Conservation (phyloP, 2,113 vertebrate species). For the Pseudopipra pipra region DNA sequence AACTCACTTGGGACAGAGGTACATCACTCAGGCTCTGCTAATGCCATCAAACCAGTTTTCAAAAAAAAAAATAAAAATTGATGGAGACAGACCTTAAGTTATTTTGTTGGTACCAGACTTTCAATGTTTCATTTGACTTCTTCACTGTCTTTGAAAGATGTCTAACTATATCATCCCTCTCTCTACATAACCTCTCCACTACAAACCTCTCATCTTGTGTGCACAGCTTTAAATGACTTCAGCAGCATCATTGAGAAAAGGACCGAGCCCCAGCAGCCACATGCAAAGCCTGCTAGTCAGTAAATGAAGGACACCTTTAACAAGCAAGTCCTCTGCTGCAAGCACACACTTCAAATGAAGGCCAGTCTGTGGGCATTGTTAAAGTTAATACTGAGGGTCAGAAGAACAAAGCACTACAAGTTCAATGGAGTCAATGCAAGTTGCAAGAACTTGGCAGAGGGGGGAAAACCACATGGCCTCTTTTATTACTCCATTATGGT, state of each 20-base stretch:
- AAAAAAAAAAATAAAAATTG: neutral
- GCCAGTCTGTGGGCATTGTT: neutral
- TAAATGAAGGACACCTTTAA: neutral
- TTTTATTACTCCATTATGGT: neutral
- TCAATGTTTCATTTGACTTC: neutral
- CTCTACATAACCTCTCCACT: neutral
- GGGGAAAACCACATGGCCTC: neutral
- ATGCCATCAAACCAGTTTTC: neutral
- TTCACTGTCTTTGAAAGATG: neutral
- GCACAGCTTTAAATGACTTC: neutral
- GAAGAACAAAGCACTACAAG: neutral
- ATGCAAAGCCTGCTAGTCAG: neutral
- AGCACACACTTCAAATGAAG: neutral
- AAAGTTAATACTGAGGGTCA: neutral
- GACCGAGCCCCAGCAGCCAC: neutral
- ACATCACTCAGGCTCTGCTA: neutral
- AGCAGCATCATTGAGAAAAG: neutral
- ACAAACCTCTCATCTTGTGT: neutral
- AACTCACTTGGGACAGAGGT: neutral
- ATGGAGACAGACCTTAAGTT: neutral
- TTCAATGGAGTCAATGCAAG: neutral
- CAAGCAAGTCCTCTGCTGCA: neutral
- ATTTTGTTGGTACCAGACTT: neutral
- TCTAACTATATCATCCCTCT: neutral
- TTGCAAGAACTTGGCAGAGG: neutral